Evolutionary conservation across 2,888 invertebrate species (phyloP).

Genomic region (Mechanitis messenoides): DNA sequence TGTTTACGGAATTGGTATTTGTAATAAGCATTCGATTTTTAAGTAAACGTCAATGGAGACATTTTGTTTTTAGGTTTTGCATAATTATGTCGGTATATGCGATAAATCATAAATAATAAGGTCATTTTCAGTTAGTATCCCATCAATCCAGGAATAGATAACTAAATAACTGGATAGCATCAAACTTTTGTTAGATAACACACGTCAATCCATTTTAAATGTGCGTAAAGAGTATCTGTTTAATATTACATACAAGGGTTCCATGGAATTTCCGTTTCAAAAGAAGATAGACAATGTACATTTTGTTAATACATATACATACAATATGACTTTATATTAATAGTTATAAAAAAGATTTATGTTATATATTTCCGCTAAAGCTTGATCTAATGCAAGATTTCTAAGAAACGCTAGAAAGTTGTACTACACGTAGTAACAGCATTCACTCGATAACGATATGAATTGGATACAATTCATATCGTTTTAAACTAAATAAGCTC

Average conservation of each 20-base stretch:
- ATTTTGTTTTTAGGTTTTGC: background rate
- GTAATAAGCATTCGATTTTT: no score
- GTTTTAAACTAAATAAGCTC: slow-evolving; percentile 30
- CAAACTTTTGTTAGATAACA: background rate
- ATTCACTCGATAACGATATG: slow-evolving; percentile 18
- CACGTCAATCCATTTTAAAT: background rate
- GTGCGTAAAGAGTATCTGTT: background rate
- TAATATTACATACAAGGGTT: background rate
- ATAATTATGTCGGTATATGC: slow-evolving; percentile 3
- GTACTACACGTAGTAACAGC: slow-evolving; percentile 30
- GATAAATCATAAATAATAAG: slow-evolving; percentile 1
- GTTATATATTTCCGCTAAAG: background rate
- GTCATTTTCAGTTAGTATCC: slow-evolving; percentile 4
- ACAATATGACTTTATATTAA: no score
- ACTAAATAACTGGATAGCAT: slow-evolving; percentile 11
- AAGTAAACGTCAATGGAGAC: no score
- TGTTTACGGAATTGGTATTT: slow-evolving; percentile 3
- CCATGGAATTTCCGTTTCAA: background rate
- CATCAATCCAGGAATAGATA: slow-evolving; percentile 10
- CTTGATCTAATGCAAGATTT: background rate
- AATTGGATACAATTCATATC: slow-evolving; percentile 27
- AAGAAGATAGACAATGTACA: background rate
- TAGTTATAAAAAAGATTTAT: no score
- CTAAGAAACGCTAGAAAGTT: slow-evolving; percentile 46
- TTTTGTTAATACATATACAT: background rate